Conservation (phyloP, 2,113 vertebrate genomes). For the Glaucomys volans region DNA sequence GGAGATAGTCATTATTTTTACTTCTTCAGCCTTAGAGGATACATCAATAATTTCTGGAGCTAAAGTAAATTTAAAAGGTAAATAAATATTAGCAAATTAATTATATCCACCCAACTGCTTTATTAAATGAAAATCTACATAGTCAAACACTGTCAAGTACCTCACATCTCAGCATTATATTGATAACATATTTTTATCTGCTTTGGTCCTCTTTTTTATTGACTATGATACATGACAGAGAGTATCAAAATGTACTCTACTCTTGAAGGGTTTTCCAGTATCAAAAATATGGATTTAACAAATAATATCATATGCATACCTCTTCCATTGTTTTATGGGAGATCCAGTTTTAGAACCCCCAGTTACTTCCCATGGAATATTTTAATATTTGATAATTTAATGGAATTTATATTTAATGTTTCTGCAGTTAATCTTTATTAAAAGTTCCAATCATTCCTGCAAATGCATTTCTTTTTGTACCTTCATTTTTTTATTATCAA, state of each 20-base stretch:
- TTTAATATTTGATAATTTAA: conserved; percentile 23
- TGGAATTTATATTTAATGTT: conserved; percentile 12
- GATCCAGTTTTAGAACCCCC: neutral
- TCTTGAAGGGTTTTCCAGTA: neutral
- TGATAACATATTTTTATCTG: neutral
- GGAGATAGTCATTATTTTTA: conserved; percentile 87
- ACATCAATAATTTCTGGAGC: conserved; percentile 84
- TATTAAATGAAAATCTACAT: neutral
- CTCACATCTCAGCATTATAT: neutral
- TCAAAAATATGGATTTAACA: conserved; percentile 15
- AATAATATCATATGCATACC: neutral
- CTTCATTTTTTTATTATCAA: neutral
- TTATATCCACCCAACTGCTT: neutral
- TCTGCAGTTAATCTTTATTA: neutral
- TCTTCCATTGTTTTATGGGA: neutral
- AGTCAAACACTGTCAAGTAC: neutral
- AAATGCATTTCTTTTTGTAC: conserved; percentile 42
- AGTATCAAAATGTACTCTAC: neutral
- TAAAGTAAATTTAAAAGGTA: conserved; percentile 74
- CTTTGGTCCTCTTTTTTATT: neutral
- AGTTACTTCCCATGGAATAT: neutral
- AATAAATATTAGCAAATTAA: neutral
- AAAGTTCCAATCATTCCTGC: neutral
- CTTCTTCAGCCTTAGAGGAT: conserved; percentile 88
- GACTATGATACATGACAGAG: neutral